A percentile compares a stretch with the other conserved stretches of the same genome.
Conservation (phyloP, 1,140 invertebrate genomes). For the Stegodyphus mimosarum region DNA sequence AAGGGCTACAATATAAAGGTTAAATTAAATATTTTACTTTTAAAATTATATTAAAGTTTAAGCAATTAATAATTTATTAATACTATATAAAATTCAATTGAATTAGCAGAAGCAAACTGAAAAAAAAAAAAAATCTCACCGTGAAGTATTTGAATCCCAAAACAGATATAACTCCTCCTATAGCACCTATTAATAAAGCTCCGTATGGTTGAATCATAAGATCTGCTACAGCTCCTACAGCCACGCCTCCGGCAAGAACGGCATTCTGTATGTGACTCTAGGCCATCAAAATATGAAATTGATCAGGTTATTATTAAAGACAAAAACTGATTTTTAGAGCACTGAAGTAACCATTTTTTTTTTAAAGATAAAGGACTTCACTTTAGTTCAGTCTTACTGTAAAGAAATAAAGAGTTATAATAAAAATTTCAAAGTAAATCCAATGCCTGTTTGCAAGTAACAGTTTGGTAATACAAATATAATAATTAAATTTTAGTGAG, state of each 20-base stretch:
- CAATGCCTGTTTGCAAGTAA: too few species aligned
- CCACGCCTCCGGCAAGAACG: slow-evolving; percentile 82
- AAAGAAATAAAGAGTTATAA: too few species aligned
- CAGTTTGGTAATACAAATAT: too few species aligned
- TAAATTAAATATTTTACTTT: slow-evolving; percentile 12
- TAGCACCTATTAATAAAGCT: slow-evolving; percentile 83
- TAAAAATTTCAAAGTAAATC: too few species aligned
- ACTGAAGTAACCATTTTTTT: too few species aligned
- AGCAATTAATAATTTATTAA: neutral
- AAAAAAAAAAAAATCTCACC: slow-evolving; percentile 70
- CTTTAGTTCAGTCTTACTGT: too few species aligned
- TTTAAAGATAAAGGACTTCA: too few species aligned
- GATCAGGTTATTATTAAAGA: too few species aligned
- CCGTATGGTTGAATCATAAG: slow-evolving; percentile 88
- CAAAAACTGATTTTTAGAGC: too few species aligned
- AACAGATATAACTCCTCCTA: slow-evolving; percentile 85
- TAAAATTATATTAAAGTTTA: neutral
- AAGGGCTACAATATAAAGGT: slow-evolving; percentile 62
- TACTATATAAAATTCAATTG: neutral
- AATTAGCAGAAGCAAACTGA: neutral
- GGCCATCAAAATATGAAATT: neutral
- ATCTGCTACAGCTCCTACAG: slow-evolving; percentile 75
- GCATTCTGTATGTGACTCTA: slow-evolving; percentile 84
- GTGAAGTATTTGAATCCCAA: slow-evolving; percentile 86
- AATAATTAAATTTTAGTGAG: too few species aligned